These are phyloP conservation scores for Drosophila equinoxialis DNA, from an alignment of 1,140 invertebrate species.

Conservation along the genomic window DNA sequence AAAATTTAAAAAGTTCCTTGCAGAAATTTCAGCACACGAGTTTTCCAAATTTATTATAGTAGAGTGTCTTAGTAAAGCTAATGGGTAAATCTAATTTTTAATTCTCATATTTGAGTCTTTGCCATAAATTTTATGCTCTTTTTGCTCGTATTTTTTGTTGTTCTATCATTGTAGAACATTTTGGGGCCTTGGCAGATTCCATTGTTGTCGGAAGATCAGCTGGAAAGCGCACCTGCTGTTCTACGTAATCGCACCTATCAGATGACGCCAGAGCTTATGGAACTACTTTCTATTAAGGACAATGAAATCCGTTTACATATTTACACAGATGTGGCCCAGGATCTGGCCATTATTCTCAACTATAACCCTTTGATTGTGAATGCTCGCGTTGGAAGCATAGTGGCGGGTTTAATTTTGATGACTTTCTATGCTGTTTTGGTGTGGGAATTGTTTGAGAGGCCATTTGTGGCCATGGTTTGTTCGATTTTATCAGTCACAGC, in stretches of 20 bases:
- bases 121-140: too few species aligned
- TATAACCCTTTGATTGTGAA: conserved; percentile 86
- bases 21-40: too few species aligned
- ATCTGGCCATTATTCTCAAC: conserved; percentile 66
- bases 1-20: too few species aligned
- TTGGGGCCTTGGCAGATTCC: conserved; percentile 64
- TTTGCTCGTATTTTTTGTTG: too few species aligned
- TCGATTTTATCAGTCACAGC: conserved; percentile 88
- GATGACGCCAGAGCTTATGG: conserved; percentile 50
- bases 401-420: conserved; percentile 87
- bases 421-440: conserved; percentile 90
- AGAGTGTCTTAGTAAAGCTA: too few species aligned
- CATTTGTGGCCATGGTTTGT: conserved; percentile 90
- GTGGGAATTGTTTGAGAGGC: conserved; percentile 90
- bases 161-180: conserved; percentile 52
- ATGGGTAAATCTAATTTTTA: too few species aligned
- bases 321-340: conserved; percentile 49
- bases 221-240: conserved; percentile 49
- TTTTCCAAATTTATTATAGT: too few species aligned
- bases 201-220: conserved; percentile 48
- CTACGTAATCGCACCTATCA: conserved; percentile 67
- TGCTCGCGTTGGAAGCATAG: conserved; percentile 85
- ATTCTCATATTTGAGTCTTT: too few species aligned
- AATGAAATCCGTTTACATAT: conserved; percentile 61
- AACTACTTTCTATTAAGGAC: conserved; percentile 31